phyloP scores from a whole-genome alignment of 2,797 vertebrate genomes.

The Telmatherina bonti region DNA sequence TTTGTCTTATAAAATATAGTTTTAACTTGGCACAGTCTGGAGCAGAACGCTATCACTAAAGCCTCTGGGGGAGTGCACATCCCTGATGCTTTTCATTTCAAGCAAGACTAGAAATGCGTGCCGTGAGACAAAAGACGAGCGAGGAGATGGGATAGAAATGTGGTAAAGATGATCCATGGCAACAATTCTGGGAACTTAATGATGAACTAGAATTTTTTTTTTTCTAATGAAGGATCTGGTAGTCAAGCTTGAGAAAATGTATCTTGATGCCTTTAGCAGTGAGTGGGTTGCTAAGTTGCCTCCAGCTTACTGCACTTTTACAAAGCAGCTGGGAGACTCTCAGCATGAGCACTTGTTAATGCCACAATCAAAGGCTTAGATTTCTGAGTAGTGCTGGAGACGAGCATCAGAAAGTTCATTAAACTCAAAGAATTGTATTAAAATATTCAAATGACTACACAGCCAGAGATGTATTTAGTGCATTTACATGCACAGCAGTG shows the following conservation, averaged over 20 bases:
- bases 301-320: conserved; percentile 61
- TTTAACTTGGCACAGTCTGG: conserved; percentile 58
- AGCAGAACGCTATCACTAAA: conserved; percentile 47
- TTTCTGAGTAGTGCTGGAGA: conserved; percentile 57
- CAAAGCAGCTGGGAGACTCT: conserved; percentile 66
- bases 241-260: conserved; percentile 55
- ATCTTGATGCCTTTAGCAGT: conserved; percentile 49
- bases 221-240: conserved; percentile 46
- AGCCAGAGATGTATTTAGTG: conserved; percentile 25
- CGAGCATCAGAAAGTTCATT: conserved; percentile 68
- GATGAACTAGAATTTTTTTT: conserved; percentile 43
- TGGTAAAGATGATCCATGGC: conserved; percentile 47
- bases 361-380: conserved; percentile 61
- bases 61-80: conserved; percentile 47
- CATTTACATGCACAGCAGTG: conserved; percentile 32
- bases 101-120: conserved; percentile 34
- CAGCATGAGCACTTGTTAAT: conserved; percentile 69
- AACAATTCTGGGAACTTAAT: conserved; percentile 47
- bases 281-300: conserved; percentile 60
- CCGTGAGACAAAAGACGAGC: conserved; percentile 27
- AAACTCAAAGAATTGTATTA: conserved; percentile 42
- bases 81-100: conserved; percentile 57
- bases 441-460: conserved; percentile 59
- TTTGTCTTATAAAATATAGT: conserved; percentile 55
- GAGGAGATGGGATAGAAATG: conserved; percentile 37